These are phyloP conservation scores for Noctilio leporinus DNA, from an alignment of 2,113 vertebrate species.

Conservation along the genomic window DNA sequence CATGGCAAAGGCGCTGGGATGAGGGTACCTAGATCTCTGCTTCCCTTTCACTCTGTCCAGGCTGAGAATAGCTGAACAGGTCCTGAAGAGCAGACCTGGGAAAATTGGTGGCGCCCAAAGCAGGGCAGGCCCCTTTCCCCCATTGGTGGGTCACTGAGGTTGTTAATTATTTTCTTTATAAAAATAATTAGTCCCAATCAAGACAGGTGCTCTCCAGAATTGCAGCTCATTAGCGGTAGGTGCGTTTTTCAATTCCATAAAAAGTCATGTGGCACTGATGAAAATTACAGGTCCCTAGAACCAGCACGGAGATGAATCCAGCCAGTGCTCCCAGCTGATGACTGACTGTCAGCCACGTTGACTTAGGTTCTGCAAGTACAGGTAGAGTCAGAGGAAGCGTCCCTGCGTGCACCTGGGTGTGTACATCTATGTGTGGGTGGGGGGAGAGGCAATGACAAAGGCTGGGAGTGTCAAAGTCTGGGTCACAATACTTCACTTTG, in stretches of 20 bases:
- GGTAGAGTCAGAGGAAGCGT: slow-evolving; percentile 36
- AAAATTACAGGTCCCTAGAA: slow-evolving; percentile 75
- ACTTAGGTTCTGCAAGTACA: slow-evolving; percentile 52
- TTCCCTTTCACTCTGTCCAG: neutral
- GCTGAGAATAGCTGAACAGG: slow-evolving; percentile 40
- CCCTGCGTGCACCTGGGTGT: neutral
- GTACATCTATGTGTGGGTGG: no score
- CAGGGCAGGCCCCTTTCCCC: slow-evolving; percentile 1
- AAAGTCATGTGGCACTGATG: slow-evolving; percentile 72
- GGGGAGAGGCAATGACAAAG: neutral
- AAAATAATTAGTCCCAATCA: slow-evolving; percentile 83
- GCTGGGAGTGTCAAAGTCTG: neutral
- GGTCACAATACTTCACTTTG: no score
- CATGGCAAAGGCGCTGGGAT: neutral
- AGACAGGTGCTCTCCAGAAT: slow-evolving; percentile 77
- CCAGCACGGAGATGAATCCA: slow-evolving; percentile 62
- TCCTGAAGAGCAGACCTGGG: neutral
- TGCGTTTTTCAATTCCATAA: slow-evolving; percentile 74
- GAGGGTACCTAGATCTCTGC: neutral
- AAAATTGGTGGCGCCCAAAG: slow-evolving; percentile 68
- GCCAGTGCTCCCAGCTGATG: slow-evolving; percentile 54
- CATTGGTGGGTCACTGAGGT: slow-evolving; percentile 43
- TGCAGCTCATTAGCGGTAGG: slow-evolving; percentile 74
- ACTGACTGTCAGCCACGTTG: slow-evolving; percentile 57
- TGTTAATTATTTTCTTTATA: slow-evolving; percentile 80